Base-by-base conservation (phyloP, 2,888 invertebrate genomes). In the Odontocerum albicorne region DNA sequence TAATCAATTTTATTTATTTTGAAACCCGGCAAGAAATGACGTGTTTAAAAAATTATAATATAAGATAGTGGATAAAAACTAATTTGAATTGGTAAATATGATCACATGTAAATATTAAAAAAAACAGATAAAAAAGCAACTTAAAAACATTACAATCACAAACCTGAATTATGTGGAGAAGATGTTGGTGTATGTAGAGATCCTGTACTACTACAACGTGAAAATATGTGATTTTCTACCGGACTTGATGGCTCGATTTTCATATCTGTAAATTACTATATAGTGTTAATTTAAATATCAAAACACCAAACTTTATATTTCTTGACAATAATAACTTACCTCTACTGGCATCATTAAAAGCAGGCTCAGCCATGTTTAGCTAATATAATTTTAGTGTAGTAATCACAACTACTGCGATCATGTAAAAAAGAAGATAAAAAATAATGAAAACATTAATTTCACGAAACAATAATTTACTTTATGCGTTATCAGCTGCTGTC, bases 91-190 rank as follows among this genome's bases (percentile, higher is more conserved):
- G n/a, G n/a, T n/a, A n/a, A n/a, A n/a, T n/a, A n/a, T n/a, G n/a
- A n/a, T n/a, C n/a, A n/a, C n/a, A n/a, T n/a, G n/a, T n/a, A n/a
- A n/a, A n/a, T n/a, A 53, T 47, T 55, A 47, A 60, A 58, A 40
- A 54, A 44, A 27, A 33, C 36, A 36, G 12, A 39, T 32, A 49
- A 54, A 13, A 27, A 47, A 19, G n/a, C 17, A 49, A 44, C 38
- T 31, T 7, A 6, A 17, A 6, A 22, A 43, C 12, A 7, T 35
- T 20, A 8, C 6, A 7, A 1, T 10, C 20, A 53, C 40, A 45
- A 49, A 85, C 89, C 90, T 67, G 90, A 85, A 68, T 90, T 90
- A 66, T 89, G 89, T 61, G 89, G 87, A 1, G 90, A 89, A 15
- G 89, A 88, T 22, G 87, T 87, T 38, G 89, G 85, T 7, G 89